These are phyloP conservation scores for Paramuricea clavata DNA, from an alignment of 92 coral and sea anemone genomes.

Conservation along the genomic window DNA sequence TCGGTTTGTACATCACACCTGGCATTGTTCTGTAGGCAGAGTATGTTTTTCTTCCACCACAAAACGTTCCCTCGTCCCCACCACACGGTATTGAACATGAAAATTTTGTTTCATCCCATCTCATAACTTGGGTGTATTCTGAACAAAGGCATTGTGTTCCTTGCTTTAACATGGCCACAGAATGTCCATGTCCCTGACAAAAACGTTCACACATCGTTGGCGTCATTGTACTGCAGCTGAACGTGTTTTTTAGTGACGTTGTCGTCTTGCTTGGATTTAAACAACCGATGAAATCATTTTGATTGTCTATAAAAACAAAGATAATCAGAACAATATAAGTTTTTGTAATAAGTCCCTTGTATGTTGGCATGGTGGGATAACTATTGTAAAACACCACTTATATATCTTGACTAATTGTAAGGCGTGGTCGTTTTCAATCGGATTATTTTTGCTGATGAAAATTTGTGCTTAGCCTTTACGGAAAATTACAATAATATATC, in stretches of 20 bases:
- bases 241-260: not conserved
- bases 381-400: too few relatives aligned
- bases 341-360: too few relatives aligned
- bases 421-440: too few relatives aligned
- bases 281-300: slow-evolving; percentile 18
- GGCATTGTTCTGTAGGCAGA: slow-evolving; percentile 24
- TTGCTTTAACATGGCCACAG: slow-evolving; percentile 10
- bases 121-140: not conserved
- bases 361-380: too few relatives aligned
- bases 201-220: slow-evolving; percentile 6
- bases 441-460: too few relatives aligned
- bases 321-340: too few relatives aligned
- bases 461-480: too few relatives aligned
- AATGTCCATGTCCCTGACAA: slow-evolving; percentile 14
- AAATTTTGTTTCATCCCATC: not conserved
- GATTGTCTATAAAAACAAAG: slow-evolving; percentile 14
- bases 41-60: slow-evolving; percentile 33
- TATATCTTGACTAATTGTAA: too few relatives aligned
- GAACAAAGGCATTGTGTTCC: slow-evolving; percentile 18
- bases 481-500: too few relatives aligned
- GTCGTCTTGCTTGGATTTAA: not conserved
- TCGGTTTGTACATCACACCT: too few relatives aligned
- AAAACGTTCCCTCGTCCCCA: slow-evolving; percentile 4
- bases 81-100: slow-evolving; percentile 12
- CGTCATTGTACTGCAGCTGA: slow-evolving; percentile 10